Percentiles rank a stretch among this genome's conserved stretches.
These are phyloP conservation scores for Barypeithes pellucidus DNA, from an alignment of 2,888 invertebrate genomes.

Conservation along the genomic window DNA sequence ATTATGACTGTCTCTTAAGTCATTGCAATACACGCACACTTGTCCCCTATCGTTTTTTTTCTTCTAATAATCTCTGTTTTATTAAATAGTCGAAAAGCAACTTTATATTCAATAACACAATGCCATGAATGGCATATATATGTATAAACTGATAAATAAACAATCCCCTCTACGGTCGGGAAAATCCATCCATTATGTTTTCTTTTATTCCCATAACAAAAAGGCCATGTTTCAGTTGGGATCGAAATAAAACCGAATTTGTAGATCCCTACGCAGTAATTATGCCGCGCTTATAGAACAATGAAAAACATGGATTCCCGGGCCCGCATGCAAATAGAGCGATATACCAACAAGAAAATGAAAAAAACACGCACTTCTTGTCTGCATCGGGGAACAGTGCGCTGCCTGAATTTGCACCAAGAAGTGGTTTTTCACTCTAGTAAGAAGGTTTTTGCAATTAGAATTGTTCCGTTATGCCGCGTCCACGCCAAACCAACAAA, in stretches of 20 bases:
- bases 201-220: constrained; percentile 49
- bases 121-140: too few relatives aligned
- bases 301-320: constrained; percentile 37
- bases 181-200: constrained; percentile 35
- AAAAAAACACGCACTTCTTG: constrained; percentile 43
- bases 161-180: constrained; percentile 14
- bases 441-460: constrained; percentile 1
- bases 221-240: constrained; percentile 37
- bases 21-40: too few relatives aligned
- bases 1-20: too few relatives aligned
- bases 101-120: too few relatives aligned
- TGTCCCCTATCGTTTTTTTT: too few relatives aligned
- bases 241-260: constrained; percentile 48
- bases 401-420: constrained; percentile 28
- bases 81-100: too few relatives aligned
- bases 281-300: constrained; percentile 38
- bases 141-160: constrained; percentile 1
- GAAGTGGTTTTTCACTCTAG: constrained; percentile 11
- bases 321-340: constrained; percentile 27
- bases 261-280: constrained; percentile 51
- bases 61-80: too few relatives aligned
- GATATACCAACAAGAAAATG: constrained; percentile 33
- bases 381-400: constrained; percentile 12
- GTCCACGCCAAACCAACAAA: too few relatives aligned
- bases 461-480: too few relatives aligned